Conservation (phyloP, 2,113 vertebrate species). For the Caracal caracal region DNA sequence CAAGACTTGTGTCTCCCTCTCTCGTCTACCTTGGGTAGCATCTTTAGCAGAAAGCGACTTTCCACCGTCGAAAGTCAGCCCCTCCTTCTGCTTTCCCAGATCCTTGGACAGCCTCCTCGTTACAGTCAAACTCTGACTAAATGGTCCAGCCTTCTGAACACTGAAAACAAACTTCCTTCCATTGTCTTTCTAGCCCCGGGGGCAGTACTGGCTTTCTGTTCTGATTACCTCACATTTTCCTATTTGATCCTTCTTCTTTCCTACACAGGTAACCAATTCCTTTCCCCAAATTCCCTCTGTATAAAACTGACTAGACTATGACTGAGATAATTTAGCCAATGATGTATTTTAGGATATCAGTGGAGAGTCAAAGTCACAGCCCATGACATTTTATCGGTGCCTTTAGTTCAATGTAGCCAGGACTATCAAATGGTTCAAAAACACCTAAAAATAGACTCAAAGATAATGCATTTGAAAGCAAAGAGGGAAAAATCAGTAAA, state of each 20-base stretch:
- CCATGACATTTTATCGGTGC: background rate
- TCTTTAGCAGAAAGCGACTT: background rate
- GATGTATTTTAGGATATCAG: slow-evolving; percentile 10
- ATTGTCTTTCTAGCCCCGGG: background rate
- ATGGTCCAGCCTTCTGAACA: background rate
- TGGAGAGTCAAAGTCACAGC: background rate
- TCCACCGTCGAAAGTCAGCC: background rate
- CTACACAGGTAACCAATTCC: background rate
- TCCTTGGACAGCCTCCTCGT: background rate
- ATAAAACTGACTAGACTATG: background rate
- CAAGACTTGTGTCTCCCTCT: background rate
- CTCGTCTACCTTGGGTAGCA: background rate
- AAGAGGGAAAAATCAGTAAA: background rate
- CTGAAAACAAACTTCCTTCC: background rate
- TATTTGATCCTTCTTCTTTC: background rate
- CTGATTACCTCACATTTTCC: background rate
- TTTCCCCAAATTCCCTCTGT: background rate
- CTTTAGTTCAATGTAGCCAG: background rate
- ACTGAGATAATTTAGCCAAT: background rate
- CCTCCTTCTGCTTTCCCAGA: background rate
- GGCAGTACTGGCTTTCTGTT: background rate
- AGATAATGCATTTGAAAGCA: background rate
- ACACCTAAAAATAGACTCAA: background rate
- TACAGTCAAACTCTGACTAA: background rate
- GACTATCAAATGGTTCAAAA: slow-evolving; percentile 29